Conservation (phyloP, 1,140 invertebrate genomes). For the Episyrphus balteatus region DNA sequence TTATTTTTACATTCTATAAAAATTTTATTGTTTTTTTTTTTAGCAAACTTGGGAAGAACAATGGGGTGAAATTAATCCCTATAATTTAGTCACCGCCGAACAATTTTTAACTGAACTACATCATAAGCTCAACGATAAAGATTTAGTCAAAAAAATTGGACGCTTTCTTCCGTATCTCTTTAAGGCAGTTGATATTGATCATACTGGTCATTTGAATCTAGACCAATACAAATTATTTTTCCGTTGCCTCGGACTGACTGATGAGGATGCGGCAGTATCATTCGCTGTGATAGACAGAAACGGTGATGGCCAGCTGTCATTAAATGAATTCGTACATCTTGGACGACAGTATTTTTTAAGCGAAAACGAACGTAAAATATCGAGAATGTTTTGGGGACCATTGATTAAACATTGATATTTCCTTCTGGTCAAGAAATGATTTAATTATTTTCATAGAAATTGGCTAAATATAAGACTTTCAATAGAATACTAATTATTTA, state of each 20-base stretch:
- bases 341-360: conserved; percentile 68
- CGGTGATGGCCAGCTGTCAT: conserved; percentile 59
- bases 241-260: conserved; percentile 58
- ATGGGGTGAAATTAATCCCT: conserved; percentile 69
- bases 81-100: conserved; percentile 67
- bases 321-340: conserved; percentile 65
- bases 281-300: conserved; percentile 68
- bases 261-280: conserved; percentile 60
- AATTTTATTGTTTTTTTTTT: conserved; percentile 20
- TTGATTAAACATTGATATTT: conserved; percentile 39
- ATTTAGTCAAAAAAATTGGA: conserved; percentile 58
- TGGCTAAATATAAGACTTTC: too few species aligned
- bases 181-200: conserved; percentile 71
- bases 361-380: conserved; percentile 61
- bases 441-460: too few species aligned
- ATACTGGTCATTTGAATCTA: conserved; percentile 62
- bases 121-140: conserved; percentile 63
- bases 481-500: too few species aligned
- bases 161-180: conserved; percentile 67
- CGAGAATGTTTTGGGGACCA: conserved; percentile 77
- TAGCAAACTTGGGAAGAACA: conserved; percentile 69
- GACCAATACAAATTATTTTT: conserved; percentile 75
- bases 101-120: conserved; percentile 71
- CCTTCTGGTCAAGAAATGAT: too few species aligned
- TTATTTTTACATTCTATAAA: not conserved